Percentiles rank a stretch among this genome's conserved stretches.
These are phyloP conservation scores for Amphipyra tragopoginis DNA, from an alignment of 2,888 invertebrate genomes.

Conservation along the genomic window DNA sequence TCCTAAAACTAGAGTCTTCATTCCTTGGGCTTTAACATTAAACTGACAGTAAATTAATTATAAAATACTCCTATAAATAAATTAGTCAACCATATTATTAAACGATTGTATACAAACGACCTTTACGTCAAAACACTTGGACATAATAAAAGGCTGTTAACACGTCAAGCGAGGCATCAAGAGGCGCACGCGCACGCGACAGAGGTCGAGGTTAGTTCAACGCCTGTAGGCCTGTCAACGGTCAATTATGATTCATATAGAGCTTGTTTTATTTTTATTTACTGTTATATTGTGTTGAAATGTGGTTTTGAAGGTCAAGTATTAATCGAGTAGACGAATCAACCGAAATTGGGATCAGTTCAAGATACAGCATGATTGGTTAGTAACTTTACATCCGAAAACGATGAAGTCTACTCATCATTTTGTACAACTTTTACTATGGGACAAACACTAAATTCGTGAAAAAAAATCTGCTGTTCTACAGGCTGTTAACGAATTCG, in stretches of 20 bases:
- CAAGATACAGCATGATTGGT: too few species aligned
- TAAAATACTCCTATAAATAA: too few species aligned
- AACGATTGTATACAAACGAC: slow-evolving; percentile 12
- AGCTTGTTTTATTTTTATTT: neutral
- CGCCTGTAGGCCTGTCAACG: slow-evolving; percentile 25
- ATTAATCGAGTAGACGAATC: neutral
- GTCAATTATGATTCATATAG: slow-evolving; percentile 23
- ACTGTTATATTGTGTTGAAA: slow-evolving; percentile 1
- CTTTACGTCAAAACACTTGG: slow-evolving; percentile 1
- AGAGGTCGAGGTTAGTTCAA: slow-evolving; percentile 27
- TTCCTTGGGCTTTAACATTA: too few species aligned
- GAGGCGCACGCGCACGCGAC: slow-evolving; percentile 33
- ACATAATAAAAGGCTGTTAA: slow-evolving; percentile 16
- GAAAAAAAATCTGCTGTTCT: too few species aligned
- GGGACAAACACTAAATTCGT: too few species aligned
- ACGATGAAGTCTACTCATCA: too few species aligned
- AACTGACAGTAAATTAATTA: too few species aligned
- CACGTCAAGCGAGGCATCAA: slow-evolving; percentile 25
- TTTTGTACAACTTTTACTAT: too few species aligned
- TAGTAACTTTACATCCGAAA: too few species aligned
- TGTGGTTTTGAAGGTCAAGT: neutral
- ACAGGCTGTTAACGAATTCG: too few species aligned
- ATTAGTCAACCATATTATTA: slow-evolving; percentile 1
- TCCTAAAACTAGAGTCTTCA: too few species aligned
- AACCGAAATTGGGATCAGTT: too few species aligned